A percentile compares a stretch with the other conserved stretches of the same genome.
Conservation (phyloP, 2,888 invertebrate genomes). For the Sepioteuthis lessoniana region DNA sequence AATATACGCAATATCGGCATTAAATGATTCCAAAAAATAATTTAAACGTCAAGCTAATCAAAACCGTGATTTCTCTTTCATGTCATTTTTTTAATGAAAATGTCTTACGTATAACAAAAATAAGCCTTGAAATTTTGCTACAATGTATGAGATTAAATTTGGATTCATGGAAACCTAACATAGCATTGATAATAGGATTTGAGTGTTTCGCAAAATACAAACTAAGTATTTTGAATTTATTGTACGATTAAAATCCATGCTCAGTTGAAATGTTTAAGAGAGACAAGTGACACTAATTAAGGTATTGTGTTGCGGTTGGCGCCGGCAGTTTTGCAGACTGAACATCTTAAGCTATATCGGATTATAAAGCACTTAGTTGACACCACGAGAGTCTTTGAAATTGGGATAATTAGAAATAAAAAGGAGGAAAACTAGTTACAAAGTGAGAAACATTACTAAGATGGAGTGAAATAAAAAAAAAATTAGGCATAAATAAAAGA, state of each 20-base stretch:
- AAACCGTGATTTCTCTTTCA: too few relatives aligned
- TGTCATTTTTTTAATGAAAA: too few relatives aligned
- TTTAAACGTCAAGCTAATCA: too few relatives aligned
- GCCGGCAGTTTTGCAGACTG: background rate
- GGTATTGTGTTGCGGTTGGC: background rate
- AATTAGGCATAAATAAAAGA: background rate
- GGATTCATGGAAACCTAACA: background rate
- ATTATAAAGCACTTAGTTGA: background rate
- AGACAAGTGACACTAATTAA: slow-evolving; percentile 21
- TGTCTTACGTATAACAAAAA: too few relatives aligned
- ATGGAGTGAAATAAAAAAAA: too few relatives aligned
- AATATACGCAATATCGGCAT: too few relatives aligned
- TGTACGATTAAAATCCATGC: background rate
- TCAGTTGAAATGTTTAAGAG: background rate
- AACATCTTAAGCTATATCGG: background rate
- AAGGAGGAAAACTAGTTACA: background rate
- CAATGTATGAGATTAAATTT: background rate
- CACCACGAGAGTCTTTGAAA: background rate
- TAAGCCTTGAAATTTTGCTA: too few relatives aligned
- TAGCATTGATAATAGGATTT: background rate
- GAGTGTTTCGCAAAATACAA: background rate
- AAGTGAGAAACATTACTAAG: background rate
- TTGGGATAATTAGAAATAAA: background rate
- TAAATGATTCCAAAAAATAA: too few relatives aligned
- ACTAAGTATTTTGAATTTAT: background rate